Base-by-base conservation (phyloP, 2,797 vertebrate species). In the Myotis pilosus region DNA sequence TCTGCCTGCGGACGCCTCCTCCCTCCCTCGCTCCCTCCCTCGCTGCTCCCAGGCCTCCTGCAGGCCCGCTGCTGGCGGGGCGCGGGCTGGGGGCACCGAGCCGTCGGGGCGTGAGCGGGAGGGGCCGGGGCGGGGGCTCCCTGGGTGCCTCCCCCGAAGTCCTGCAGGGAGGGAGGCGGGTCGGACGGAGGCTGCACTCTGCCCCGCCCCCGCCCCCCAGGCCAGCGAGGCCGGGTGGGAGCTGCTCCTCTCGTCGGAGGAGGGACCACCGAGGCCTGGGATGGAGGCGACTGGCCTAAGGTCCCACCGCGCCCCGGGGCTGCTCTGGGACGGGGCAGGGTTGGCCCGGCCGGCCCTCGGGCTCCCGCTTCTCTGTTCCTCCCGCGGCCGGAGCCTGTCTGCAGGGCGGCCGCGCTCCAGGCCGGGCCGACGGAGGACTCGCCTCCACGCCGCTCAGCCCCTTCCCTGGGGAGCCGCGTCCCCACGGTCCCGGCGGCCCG, bases 401-500 rank as follows among this genome's bases (percentile, higher is more conserved):
- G n/a, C n/a, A n/a, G n/a, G n/a, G n/a, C n/a, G n/a, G n/a, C n/a
- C n/a, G n/a, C 23, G 94, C 87, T 22, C 74, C 4, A 75, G 82
- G 66, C 92, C 80, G 44, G 17, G 49, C 75, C 8, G 19, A n/a
- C 57, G 8, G 7, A 17, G 41, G 92, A 38, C 87, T 38, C 33
- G 23, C 44, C 79, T 80, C 75, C 1, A 60, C 28, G 17, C 3
- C 0, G 36, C 87, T 71, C 86, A 9, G 72, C 41, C 78, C 91
- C 87, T 92, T 92, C 97, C 92, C 95, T 8, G 36, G 91, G 95
- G 84, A 87, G 2, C 74, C 0, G 30, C 7, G 69, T 92, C 92
- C 95, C 74, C 49, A 60, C 22, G 80, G 95, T 95, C 95, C 96
- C 95, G 89, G 92, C 92, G 95, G 96, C 97, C 97, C 96, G 97